Conservation (phyloP, 2,797 vertebrate species). For the Neomorphus geoffroyi region DNA sequence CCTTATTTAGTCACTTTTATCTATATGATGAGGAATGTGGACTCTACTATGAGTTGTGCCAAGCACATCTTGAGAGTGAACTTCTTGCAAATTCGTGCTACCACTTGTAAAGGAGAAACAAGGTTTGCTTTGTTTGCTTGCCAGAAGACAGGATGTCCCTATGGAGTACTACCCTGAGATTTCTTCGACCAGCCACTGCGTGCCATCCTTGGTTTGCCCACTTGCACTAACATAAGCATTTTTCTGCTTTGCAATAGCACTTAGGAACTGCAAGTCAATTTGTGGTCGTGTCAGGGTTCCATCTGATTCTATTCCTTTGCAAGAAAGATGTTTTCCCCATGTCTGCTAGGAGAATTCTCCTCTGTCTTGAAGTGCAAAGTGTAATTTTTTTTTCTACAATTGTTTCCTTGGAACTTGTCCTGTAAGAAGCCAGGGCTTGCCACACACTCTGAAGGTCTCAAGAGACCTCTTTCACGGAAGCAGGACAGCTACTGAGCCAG, state of each 20-base stretch:
- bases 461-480: background rate
- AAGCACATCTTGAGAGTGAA: slow-evolving; percentile 11
- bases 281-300: background rate
- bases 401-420: background rate
- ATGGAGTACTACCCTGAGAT: background rate
- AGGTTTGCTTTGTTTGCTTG: background rate
- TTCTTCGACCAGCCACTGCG: background rate
- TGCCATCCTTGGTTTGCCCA: slow-evolving; percentile 28
- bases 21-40: background rate
- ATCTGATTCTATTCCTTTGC: background rate
- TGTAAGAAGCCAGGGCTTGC: background rate
- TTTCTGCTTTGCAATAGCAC: background rate
- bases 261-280: background rate
- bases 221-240: background rate
- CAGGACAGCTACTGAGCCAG: background rate
- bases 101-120: background rate
- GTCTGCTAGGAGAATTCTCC: background rate
- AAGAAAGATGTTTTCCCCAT: background rate
- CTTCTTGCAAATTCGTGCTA: background rate
- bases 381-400: background rate
- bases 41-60: background rate
- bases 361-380: background rate
- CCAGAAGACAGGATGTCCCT: background rate
- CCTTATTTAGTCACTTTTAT: slow-evolving; percentile 60
- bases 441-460: background rate